Percentiles rank a stretch among this genome's conserved stretches.
Conservation (phyloP, 2,888 invertebrate species). For the Rhamphomyia laevipes region DNA sequence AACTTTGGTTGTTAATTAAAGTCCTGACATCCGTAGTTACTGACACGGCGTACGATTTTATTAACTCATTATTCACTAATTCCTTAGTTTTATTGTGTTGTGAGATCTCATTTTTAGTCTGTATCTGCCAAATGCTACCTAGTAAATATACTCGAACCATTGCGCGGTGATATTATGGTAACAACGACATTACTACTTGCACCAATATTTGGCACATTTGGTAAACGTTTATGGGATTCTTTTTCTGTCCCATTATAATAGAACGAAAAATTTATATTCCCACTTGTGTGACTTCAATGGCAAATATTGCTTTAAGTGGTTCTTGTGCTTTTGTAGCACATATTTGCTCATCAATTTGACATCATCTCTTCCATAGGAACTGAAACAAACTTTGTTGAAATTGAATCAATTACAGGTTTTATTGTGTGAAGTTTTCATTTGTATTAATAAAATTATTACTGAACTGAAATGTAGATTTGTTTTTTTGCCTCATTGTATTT, state of each 20-base stretch:
- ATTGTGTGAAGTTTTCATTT: not conserved
- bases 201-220: constrained; percentile 12
- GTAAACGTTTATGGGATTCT: not conserved
- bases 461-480: not conserved
- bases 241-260: constrained; percentile 11
- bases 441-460: not conserved
- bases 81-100: no score
- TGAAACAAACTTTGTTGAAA: not conserved
- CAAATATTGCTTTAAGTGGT: constrained; percentile 1
- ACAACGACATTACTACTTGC: constrained; percentile 10
- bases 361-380: not conserved
- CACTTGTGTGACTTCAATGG: constrained; percentile 13
- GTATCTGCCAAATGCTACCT: constrained; percentile 11
- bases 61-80: no score
- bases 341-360: not conserved
- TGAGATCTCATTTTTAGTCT: constrained; percentile 11
- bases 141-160: constrained; percentile 9
- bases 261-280: constrained; percentile 13
- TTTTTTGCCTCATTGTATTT: not conserved
- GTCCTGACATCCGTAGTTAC: no score
- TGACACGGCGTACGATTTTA: no score
- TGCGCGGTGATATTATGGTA: constrained; percentile 1
- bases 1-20: no score
- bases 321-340: not conserved
- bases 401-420: not conserved